A percentile compares a stretch with the other conserved stretches of the same genome.
phyloP scores from a whole-genome alignment of 2,113 vertebrate genomes.

The Actenoides lindsayi region DNA sequence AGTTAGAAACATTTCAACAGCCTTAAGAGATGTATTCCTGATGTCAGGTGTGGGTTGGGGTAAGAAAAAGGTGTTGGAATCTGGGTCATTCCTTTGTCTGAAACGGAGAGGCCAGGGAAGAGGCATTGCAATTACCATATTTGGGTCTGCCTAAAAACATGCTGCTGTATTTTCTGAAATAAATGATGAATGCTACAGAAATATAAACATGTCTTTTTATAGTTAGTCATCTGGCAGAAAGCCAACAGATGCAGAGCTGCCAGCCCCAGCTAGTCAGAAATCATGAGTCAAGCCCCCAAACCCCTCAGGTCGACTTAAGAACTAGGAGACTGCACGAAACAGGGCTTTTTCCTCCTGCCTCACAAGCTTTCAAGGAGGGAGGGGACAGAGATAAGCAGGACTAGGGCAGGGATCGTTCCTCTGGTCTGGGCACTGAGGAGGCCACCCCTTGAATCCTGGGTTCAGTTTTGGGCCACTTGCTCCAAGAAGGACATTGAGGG shows the following conservation, averaged over 20 bases:
- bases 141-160: background rate
- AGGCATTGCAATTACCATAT: background rate
- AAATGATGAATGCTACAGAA: slow-evolving; percentile 8
- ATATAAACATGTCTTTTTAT: slow-evolving; percentile 56
- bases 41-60: background rate
- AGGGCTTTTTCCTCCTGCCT: background rate
- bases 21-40: background rate
- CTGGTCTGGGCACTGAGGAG: too few relatives aligned
- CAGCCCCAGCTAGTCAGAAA: background rate
- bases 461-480: too few relatives aligned
- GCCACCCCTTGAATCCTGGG: too few relatives aligned
- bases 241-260: background rate
- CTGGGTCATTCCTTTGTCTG: background rate
- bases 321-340: background rate
- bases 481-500: too few relatives aligned
- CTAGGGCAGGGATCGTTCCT: too few relatives aligned
- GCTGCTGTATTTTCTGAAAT: slow-evolving; percentile 12
- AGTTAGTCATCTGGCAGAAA: background rate
- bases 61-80: background rate
- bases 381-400: too few relatives aligned
- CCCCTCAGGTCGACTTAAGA: background rate
- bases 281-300: background rate
- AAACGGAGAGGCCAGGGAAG: accelerated
- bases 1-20: background rate
- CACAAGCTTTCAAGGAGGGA: accelerated